Evolutionary conservation across 2,797 vertebrate species (phyloP), one percentile per base, ranked within the genome.

Genomic region (Cyprinodon diabolis): DNA sequence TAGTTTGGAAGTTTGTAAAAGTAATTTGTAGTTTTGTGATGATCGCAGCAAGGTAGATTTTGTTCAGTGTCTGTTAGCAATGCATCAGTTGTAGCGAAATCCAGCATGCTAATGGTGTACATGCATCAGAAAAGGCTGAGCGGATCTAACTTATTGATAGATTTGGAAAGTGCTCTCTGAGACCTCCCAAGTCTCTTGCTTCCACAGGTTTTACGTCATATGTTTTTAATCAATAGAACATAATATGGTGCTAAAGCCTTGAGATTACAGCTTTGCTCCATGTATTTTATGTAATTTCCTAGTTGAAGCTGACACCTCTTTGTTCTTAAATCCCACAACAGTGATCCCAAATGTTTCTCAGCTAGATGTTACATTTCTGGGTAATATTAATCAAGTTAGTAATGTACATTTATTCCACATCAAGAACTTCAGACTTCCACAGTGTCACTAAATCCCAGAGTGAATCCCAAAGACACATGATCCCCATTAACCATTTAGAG

Each of bases 1-100:
- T 68, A 79, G 72, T 87, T 10, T 81, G 88, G 90, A 91, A 90
- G 68, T 85, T 89, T 91, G 85, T 51, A 9, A 66, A 62, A 76
- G 70, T 75, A 78, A 80, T 55, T 78, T 74, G 82, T 82, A 85
- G 84, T 69, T 5, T 76, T 78, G 81, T 79, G 84, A 80, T 80
- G 74, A 81, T 87, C 66, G 57, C 45, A 82, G 65, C 9, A 23
- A 23, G 66, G 75, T 79, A 23, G 76, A 37, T 45, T 69, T 80
- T 89, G 86, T 90, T 89, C 80, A 51, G 75, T 45, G 25, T 84
- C 82, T 81, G 75, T 87, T 69, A 3, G 48, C 43, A 60, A 68
- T 9, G 19, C 54, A 35, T 85, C 66, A 84, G 48, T 21, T 47
- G 60, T 30, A 25, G 25, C 0, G 13, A 68, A 51, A 75, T 51